Conservation (phyloP, 1,140 invertebrate species). For the Babylonia areolata region DNA sequence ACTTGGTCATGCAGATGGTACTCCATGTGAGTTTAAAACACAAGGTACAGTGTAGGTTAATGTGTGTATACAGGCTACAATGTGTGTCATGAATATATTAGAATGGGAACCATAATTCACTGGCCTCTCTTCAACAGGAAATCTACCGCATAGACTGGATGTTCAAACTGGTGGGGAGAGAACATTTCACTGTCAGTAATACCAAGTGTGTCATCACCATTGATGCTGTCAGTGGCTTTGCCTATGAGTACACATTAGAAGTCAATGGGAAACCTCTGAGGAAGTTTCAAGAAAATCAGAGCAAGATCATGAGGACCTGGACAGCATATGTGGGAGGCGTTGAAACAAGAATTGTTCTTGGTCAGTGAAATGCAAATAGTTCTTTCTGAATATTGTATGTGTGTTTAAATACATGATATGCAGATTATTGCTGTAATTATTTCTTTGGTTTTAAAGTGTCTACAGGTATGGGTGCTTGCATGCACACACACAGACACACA, state of each 20-base stretch:
- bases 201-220: conserved; percentile 81
- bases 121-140: conserved; percentile 79
- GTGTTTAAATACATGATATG: not conserved
- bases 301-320: conserved; percentile 83
- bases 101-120: not conserved
- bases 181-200: conserved; percentile 80
- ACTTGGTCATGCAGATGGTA: no score
- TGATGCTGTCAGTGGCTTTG: conserved; percentile 87
- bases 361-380: conserved; percentile 74
- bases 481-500: no score
- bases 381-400: not conserved
- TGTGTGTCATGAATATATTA: no score
- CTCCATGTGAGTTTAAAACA: no score
- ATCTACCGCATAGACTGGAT: conserved; percentile 88
- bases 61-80: no score
- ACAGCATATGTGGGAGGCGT: conserved; percentile 74
- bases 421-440: not conserved
- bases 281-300: conserved; percentile 87
- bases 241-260: conserved; percentile 86
- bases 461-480: no score
- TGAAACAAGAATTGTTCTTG: conserved; percentile 82
- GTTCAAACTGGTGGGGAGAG: conserved; percentile 89
- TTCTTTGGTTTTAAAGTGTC: not conserved
- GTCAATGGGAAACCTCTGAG: conserved; percentile 83
- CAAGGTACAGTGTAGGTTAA: no score